A percentile compares a stretch with the other conserved stretches of the same genome.
Evolutionary conservation across 2,888 invertebrate species (phyloP).

Genomic region (Drosophila conformis): DNA sequence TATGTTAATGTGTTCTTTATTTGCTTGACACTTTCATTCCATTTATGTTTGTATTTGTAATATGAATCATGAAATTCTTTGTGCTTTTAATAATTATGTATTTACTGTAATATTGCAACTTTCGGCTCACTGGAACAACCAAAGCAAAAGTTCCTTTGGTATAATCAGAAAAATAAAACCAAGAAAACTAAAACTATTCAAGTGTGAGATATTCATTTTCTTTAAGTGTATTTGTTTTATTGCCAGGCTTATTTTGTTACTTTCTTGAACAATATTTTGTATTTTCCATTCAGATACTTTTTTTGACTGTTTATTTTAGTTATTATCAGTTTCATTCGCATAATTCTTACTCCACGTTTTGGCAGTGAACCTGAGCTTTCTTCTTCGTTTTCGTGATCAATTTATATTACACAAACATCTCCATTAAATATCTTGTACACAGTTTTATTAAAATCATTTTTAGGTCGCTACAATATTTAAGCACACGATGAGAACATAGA

Average conservation of each 20-base stretch:
- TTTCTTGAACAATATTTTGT: slow-evolving; percentile 28
- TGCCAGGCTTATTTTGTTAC: slow-evolving; percentile 25
- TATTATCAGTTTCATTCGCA: slow-evolving; percentile 50
- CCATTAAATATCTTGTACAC: slow-evolving; percentile 43
- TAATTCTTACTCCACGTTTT: slow-evolving; percentile 79
- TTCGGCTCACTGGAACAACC: slow-evolving; percentile 50
- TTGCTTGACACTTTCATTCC: slow-evolving; percentile 48
- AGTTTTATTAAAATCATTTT: slow-evolving; percentile 50
- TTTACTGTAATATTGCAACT: slow-evolving; percentile 60
- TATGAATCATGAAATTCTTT: slow-evolving; percentile 45
- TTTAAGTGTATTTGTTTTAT: slow-evolving; percentile 27
- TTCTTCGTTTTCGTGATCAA: slow-evolving; percentile 68
- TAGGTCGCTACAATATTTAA: slow-evolving; percentile 56
- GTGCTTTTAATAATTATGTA: slow-evolving; percentile 38
- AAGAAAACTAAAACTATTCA: slow-evolving; percentile 35
- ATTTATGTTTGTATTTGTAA: slow-evolving; percentile 27
- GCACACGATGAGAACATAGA: slow-evolving; percentile 51
- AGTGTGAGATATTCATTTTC: slow-evolving; percentile 6
- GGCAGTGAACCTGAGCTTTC: slow-evolving; percentile 84
- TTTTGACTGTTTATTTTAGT: slow-evolving; percentile 43
- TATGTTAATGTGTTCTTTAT: slow-evolving; percentile 12
- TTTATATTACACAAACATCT: slow-evolving; percentile 69
- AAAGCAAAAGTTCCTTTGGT: slow-evolving; percentile 20
- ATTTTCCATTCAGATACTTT: slow-evolving; percentile 23
- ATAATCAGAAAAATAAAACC: slow-evolving; percentile 10